These are phyloP conservation scores for Tuberolachnus salignus DNA, from an alignment of 2,888 invertebrate genomes.

Conservation along the genomic window DNA sequence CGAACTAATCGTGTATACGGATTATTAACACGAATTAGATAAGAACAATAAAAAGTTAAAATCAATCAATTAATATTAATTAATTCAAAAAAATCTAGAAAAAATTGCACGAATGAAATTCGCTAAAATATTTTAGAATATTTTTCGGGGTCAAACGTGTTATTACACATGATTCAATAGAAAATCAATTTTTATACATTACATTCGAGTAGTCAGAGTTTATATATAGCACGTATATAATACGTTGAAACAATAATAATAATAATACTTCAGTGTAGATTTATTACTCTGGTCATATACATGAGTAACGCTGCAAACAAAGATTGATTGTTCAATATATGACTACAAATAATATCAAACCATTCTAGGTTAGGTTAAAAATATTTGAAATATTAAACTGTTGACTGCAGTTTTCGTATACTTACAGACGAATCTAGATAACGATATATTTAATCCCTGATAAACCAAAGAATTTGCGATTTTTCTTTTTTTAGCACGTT, in stretches of 20 bases:
- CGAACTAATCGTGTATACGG: too few relatives aligned
- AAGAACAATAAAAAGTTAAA: too few relatives aligned
- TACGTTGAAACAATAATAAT: neutral
- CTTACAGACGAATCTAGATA: too few relatives aligned
- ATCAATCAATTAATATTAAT: too few relatives aligned
- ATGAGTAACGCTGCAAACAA: neutral
- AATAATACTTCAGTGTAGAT: slow-evolving; percentile 12
- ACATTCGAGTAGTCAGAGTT: neutral
- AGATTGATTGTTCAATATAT: slow-evolving; percentile 35
- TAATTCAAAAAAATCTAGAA: too few relatives aligned
- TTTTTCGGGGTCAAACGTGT: too few relatives aligned
- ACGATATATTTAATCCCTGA: slow-evolving; percentile 1
- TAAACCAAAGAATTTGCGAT: slow-evolving; percentile 31
- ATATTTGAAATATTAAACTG: slow-evolving; percentile 27
- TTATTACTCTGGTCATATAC: neutral
- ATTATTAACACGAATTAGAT: too few relatives aligned
- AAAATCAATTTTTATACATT: slow-evolving; percentile 32
- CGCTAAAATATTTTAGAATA: too few relatives aligned
- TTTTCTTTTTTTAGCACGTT: slow-evolving; percentile 22
- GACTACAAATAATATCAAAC: slow-evolving; percentile 17
- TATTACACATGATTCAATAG: neutral
- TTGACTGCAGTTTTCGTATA: neutral
- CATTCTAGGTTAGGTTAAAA: slow-evolving; percentile 7
- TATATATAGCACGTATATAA: neutral
- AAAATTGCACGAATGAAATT: too few relatives aligned